Evolutionary conservation across 1,140 invertebrate species (phyloP).

Genomic region (Callitettix versicolor): DNA sequence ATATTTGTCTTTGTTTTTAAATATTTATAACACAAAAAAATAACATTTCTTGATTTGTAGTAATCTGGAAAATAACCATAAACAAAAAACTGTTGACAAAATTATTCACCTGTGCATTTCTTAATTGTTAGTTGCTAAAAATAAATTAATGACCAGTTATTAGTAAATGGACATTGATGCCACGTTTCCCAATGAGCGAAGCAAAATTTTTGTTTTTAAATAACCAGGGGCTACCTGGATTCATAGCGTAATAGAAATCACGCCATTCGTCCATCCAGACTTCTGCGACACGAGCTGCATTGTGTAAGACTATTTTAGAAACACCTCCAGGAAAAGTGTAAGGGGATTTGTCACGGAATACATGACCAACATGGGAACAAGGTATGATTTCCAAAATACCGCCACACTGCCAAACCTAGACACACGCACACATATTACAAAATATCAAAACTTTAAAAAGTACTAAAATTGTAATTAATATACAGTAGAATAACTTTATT

Average conservation of each 20-base stretch:
- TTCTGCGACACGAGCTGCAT: slow-evolving; percentile 89
- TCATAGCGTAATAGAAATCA: slow-evolving; percentile 97
- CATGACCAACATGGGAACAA: slow-evolving; percentile 93
- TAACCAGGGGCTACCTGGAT: slow-evolving; percentile 63
- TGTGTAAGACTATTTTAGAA: slow-evolving; percentile 92
- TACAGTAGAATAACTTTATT: no score
- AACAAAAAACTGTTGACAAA: no score
- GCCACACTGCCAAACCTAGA: slow-evolving; percentile 95
- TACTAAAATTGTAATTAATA: neutral
- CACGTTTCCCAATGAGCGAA: no score
- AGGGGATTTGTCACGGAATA: slow-evolving; percentile 97
- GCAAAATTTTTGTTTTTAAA: no score
- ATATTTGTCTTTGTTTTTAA: no score
- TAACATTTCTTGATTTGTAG: no score
- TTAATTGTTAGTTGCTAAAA: no score
- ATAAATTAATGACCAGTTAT: no score
- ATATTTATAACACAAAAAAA: no score
- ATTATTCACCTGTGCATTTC: no score
- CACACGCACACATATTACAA: slow-evolving; percentile 25
- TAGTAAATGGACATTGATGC: no score
- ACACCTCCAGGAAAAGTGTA: slow-evolving; percentile 99
- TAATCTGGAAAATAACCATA: no score
- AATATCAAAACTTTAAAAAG: neutral
- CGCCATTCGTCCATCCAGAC: slow-evolving; percentile 99
- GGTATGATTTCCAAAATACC: slow-evolving; percentile 91